phyloP scores from a whole-genome alignment of 2,113 vertebrate genomes.

The Gymnogyps californianus region DNA sequence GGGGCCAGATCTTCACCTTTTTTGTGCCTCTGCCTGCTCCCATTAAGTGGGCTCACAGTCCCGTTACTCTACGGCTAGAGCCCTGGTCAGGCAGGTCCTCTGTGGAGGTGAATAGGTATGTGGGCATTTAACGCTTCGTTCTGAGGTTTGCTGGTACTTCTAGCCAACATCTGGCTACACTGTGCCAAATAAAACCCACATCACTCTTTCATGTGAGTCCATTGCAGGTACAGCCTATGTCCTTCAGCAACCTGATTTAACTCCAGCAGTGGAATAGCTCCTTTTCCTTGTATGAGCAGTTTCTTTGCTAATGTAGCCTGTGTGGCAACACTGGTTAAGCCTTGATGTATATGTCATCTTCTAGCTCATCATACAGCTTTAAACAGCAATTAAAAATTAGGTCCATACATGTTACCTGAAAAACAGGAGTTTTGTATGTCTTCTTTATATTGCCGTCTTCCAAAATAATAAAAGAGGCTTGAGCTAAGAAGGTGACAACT shows the following conservation, averaged over 20 bases:
- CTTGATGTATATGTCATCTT: neutral
- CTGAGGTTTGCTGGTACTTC: neutral
- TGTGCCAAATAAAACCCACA: neutral
- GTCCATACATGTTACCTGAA: neutral
- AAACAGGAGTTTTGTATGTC: neutral
- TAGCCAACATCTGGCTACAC: neutral
- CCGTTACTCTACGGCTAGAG: fast-evolving
- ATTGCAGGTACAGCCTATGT: neutral
- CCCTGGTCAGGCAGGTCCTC: neutral
- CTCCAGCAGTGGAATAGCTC: neutral
- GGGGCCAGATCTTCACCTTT: neutral
- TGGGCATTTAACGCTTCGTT: neutral
- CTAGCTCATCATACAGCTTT: neutral
- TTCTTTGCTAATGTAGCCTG: neutral
- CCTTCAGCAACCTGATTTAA: neutral
- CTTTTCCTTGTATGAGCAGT: neutral
- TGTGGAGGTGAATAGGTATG: neutral
- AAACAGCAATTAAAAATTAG: neutral
- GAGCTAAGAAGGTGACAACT: neutral
- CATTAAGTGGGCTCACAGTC: neutral
- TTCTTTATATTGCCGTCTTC: neutral
- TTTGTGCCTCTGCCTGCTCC: neutral
- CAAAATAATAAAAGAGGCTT: neutral
- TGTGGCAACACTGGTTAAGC: neutral
- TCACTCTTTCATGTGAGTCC: neutral